phyloP scores from a whole-genome alignment of 64 coral and sea anemone species.

The Exaiptasia diaphana region DNA sequence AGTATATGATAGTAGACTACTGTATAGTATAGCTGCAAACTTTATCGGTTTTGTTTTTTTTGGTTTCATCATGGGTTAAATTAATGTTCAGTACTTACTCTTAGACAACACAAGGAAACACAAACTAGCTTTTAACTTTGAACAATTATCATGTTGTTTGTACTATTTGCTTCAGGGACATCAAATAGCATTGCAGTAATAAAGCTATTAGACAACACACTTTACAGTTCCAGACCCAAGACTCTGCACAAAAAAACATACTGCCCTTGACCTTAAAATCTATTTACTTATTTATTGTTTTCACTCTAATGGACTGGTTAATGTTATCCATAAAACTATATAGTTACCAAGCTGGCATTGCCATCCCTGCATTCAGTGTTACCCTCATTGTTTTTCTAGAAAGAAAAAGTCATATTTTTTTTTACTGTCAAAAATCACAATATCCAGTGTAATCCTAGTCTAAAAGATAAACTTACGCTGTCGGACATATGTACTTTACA shows the following conservation, averaged over 20 bases:
- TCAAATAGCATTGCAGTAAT: not conserved
- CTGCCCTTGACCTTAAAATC: too few species aligned
- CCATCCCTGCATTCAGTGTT: conserved; percentile 76
- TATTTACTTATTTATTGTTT: too few species aligned
- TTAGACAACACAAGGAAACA: too few species aligned
- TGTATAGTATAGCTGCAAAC: not conserved
- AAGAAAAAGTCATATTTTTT: not conserved
- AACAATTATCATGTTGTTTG: not conserved
- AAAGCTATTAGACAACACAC: not conserved
- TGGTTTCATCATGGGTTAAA: too few species aligned
- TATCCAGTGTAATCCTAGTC: not conserved
- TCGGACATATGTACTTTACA: conserved; percentile 88
- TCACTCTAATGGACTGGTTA: not conserved
- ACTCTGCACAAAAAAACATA: not conserved
- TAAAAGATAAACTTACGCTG: conserved; percentile 69
- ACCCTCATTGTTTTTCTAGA: conserved; percentile 43
- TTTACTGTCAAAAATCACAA: not conserved
- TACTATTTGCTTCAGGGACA: not conserved
- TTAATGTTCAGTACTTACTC: too few species aligned
- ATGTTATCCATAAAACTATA: not conserved
- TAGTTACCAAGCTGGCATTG: conserved; percentile 90
- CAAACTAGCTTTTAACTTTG: too few species aligned
- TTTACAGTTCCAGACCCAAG: not conserved
- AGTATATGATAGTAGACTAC: not conserved
- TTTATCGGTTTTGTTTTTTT: not conserved